These are phyloP conservation scores for Lordiphosa collinella DNA, from an alignment of 1,140 invertebrate species.

Conservation along the genomic window DNA sequence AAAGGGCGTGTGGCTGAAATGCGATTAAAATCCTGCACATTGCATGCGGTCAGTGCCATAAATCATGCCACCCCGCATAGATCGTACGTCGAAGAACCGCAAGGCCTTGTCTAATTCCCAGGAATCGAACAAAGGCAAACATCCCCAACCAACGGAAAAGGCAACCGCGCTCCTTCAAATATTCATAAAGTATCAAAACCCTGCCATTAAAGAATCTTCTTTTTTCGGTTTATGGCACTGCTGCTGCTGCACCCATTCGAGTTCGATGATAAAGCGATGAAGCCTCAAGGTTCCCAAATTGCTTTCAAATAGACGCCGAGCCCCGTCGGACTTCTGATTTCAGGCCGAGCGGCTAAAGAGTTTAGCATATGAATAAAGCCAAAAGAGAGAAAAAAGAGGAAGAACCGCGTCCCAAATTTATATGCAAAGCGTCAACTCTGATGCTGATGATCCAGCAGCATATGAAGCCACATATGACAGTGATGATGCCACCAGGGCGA, in stretches of 20 bases:
- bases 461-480: neutral
- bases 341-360: constrained; percentile 19
- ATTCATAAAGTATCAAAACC: constrained; percentile 37
- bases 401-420: constrained; percentile 31
- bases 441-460: neutral
- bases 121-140: constrained; percentile 56
- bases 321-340: constrained; percentile 61
- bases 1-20: constrained; percentile 54
- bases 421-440: constrained; percentile 52
- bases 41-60: constrained; percentile 24
- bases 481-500: constrained; percentile 43
- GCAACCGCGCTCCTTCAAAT: constrained; percentile 42
- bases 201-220: constrained; percentile 54
- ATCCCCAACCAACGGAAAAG: constrained; percentile 6
- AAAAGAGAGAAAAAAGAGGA: constrained; percentile 1
- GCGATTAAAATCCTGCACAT: constrained; percentile 38
- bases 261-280: constrained; percentile 57
- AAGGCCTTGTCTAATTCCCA: constrained; percentile 51
- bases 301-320: constrained; percentile 60
- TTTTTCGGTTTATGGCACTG: constrained; percentile 29
- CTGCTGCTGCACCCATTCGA: constrained; percentile 57
- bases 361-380: constrained; percentile 70
- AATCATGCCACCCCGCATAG: constrained; percentile 64
- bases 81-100: constrained; percentile 45
- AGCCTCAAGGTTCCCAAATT: constrained; percentile 55